A percentile compares a stretch with the other conserved stretches of the same genome.
Conservation (phyloP, 2,888 invertebrate genomes). For the Xestobium rufovillosum region DNA sequence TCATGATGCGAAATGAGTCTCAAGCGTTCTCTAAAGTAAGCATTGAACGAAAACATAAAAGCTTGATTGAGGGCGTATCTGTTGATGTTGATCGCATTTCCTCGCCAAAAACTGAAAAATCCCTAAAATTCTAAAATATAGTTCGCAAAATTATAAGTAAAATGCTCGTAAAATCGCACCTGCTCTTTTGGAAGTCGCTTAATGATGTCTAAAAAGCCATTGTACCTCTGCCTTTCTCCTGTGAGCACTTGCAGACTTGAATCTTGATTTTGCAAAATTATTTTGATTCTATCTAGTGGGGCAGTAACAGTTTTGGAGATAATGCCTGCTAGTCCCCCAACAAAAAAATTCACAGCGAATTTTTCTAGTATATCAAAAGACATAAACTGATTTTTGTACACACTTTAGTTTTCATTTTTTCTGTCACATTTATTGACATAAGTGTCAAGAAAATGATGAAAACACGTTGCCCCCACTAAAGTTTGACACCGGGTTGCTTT, state of each 20-base stretch:
- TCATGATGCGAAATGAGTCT: slow-evolving; percentile 1
- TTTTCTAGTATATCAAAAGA: slow-evolving; percentile 9
- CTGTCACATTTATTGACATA: too few species aligned
- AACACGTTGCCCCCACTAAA: too few species aligned
- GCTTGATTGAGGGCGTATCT: slow-evolving; percentile 24
- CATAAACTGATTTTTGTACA: too few species aligned
- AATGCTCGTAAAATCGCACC: too few species aligned
- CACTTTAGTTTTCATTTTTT: too few species aligned
- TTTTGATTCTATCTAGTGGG: slow-evolving; percentile 23
- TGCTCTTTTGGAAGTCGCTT: slow-evolving; percentile 22
- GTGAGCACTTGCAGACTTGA: slow-evolving; percentile 21
- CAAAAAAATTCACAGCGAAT: slow-evolving; percentile 18
- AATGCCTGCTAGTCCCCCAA: slow-evolving; percentile 20
- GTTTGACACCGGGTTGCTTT: too few species aligned
- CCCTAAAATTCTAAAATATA: slow-evolving; percentile 15
- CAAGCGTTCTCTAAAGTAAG: slow-evolving; percentile 11
- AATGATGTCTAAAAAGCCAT: slow-evolving; percentile 18
- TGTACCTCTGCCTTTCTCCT: slow-evolving; percentile 19
- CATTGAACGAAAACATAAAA: slow-evolving; percentile 23
- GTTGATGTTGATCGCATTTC: slow-evolving; percentile 22
- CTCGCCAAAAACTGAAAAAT: slow-evolving; percentile 23
- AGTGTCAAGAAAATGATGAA: too few species aligned
- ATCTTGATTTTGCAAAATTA: slow-evolving; percentile 24
- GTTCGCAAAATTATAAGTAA: too few species aligned
- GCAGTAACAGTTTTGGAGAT: slow-evolving; percentile 23